Evolutionary conservation across 2,888 invertebrate genomes (phyloP).

Genomic region (Andrena marginata): DNA sequence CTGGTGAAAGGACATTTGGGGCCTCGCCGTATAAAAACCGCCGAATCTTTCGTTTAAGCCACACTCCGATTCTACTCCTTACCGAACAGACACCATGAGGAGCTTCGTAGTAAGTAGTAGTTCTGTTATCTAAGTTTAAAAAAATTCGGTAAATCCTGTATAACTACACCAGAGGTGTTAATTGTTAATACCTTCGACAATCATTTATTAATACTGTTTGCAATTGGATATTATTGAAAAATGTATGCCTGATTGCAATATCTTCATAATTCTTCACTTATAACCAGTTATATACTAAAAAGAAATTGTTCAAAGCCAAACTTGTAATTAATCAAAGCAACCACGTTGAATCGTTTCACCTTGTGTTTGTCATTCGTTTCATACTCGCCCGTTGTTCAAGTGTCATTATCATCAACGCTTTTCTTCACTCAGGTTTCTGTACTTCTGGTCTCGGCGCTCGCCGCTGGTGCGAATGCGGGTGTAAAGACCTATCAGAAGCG

Average conservation of each 20-base stretch:
- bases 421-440: constrained; percentile 63
- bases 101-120: constrained; percentile 72
- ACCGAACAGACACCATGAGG: constrained; percentile 67
- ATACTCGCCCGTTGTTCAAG: neutral
- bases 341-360: neutral
- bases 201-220: neutral
- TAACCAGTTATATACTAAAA: neutral
- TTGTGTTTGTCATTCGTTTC: neutral
- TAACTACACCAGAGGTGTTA: neutral
- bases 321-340: no score
- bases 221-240: neutral
- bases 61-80: constrained; percentile 67
- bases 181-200: neutral
- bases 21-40: constrained; percentile 73
- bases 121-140: neutral
- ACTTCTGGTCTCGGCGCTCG: constrained; percentile 57
- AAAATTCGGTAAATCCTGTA: neutral
- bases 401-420: neutral
- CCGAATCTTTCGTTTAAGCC: constrained; percentile 54
- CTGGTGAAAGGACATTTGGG: constrained; percentile 68
- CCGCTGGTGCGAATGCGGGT: constrained; percentile 19
- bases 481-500: constrained; percentile 67
- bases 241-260: neutral
- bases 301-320: neutral
- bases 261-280: neutral